These are phyloP conservation scores for Clarias batrachus DNA, from an alignment of 2,113 vertebrate species.

Conservation along the genomic window DNA sequence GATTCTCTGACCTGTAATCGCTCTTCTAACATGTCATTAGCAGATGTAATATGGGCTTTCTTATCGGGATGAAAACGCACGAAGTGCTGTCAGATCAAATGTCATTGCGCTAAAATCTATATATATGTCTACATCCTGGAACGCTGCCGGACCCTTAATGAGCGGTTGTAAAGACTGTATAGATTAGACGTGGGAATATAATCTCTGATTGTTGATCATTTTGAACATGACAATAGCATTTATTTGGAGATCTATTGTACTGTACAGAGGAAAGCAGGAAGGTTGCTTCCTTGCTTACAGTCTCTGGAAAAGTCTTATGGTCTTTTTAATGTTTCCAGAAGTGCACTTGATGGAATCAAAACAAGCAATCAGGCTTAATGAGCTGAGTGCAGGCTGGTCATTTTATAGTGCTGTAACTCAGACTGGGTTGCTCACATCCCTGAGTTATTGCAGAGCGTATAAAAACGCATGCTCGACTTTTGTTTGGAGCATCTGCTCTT, in stretches of 20 bases:
- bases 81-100: conserved; percentile 41
- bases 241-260: conserved; percentile 15
- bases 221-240: conserved; percentile 28
- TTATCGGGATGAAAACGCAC: conserved; percentile 13
- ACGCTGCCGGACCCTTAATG: conserved; percentile 5
- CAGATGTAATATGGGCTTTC: conserved; percentile 17
- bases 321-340: conserved; percentile 24
- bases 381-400: conserved; percentile 35
- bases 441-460: conserved; percentile 26
- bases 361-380: conserved; percentile 53
- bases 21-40: conserved; percentile 48
- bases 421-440: neutral
- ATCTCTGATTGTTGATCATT: conserved; percentile 48
- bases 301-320: neutral
- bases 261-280: conserved; percentile 5
- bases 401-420: conserved; percentile 24
- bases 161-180: conserved; percentile 9
- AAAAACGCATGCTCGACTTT: neutral
- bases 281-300: neutral
- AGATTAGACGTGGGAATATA: conserved; percentile 31
- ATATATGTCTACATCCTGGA: neutral
- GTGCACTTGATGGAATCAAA: conserved; percentile 41
- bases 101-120: conserved; percentile 17
- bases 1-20: conserved; percentile 31
- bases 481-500: neutral